Evolutionary conservation across 1,140 invertebrate genomes (phyloP).

Genomic region (Ceratosolen fusciceps): DNA sequence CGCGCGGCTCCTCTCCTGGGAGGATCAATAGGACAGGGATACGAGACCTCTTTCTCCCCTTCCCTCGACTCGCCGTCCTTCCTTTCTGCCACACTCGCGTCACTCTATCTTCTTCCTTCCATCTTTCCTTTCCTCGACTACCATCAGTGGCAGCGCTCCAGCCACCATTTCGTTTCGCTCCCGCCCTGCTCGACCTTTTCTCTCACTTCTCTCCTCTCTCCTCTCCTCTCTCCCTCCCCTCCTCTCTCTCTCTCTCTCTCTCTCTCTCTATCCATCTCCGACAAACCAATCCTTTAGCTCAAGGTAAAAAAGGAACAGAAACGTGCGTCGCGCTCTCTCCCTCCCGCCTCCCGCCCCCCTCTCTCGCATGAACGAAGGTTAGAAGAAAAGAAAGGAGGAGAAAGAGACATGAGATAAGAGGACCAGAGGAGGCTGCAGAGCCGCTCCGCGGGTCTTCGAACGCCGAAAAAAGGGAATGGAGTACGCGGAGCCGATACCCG

Average conservation of each 20-base stretch:
- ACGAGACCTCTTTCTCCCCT: conserved; percentile 67
- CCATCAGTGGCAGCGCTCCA: conserved; percentile 9
- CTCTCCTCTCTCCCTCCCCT: conserved; percentile 35
- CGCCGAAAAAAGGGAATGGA: too few species aligned
- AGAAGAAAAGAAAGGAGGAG: conserved; percentile 5
- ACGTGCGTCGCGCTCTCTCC: too few species aligned
- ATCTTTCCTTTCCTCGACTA: conserved; percentile 45
- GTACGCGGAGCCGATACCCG: too few species aligned
- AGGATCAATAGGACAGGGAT: conserved; percentile 73
- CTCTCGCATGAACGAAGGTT: too few species aligned
- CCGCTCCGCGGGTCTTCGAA: too few species aligned
- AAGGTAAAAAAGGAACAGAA: background rate
- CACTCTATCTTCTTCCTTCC: conserved; percentile 58
- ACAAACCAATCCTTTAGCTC: conserved; percentile 22
- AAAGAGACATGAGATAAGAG: background rate
- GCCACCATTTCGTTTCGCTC: conserved; percentile 38
- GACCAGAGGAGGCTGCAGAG: background rate
- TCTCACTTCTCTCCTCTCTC: conserved; percentile 55
- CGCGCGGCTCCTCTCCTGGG: conserved; percentile 64
- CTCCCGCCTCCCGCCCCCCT: too few species aligned
- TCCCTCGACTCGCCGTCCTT: conserved; percentile 53
- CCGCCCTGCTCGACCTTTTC: conserved; percentile 38
- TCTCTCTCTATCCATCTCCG: conserved; percentile 50
- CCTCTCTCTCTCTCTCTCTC: conserved; percentile 12
- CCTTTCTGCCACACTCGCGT: conserved; percentile 65